Percentiles rank a stretch among this genome's conserved stretches.
Conservation (phyloP, 2,888 invertebrate species). For the Autographa gamma region DNA sequence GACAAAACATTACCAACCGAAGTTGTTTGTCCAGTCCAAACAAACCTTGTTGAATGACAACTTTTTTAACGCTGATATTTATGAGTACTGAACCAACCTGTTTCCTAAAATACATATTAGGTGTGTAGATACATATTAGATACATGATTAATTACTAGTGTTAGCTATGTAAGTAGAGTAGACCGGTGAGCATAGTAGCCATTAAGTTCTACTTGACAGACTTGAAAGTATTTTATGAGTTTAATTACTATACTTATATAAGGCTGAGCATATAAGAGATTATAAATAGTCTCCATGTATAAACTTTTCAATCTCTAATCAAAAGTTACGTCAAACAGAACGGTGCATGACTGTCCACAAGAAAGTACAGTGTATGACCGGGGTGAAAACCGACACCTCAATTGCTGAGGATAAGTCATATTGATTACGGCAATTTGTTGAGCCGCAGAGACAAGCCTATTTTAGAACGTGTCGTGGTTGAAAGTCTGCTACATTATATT, state of each 20-base stretch:
- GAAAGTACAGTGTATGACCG: constrained; percentile 51
- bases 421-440: constrained; percentile 64
- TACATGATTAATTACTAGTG: constrained; percentile 23
- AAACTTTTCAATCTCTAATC: constrained; percentile 7
- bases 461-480: constrained; percentile 46
- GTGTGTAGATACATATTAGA: constrained; percentile 27
- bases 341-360: neutral
- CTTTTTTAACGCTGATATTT: constrained; percentile 64
- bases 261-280: neutral
- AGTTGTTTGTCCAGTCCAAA: constrained; percentile 65
- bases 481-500: constrained; percentile 21
- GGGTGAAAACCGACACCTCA: constrained; percentile 56
- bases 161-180: constrained; percentile 3
- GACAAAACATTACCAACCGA: constrained; percentile 57
- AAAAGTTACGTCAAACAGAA: constrained; percentile 14
- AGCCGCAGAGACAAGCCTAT: constrained; percentile 50
- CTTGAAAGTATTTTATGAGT: neutral
- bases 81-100: constrained; percentile 42
- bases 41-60: constrained; percentile 66
- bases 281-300: neutral
- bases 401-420: constrained; percentile 60
- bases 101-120: constrained; percentile 40
- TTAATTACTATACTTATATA: neutral
- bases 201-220: neutral
- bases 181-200: neutral